phyloP scores from a whole-genome alignment of 2,113 vertebrate species.

The Mugil cephalus region DNA sequence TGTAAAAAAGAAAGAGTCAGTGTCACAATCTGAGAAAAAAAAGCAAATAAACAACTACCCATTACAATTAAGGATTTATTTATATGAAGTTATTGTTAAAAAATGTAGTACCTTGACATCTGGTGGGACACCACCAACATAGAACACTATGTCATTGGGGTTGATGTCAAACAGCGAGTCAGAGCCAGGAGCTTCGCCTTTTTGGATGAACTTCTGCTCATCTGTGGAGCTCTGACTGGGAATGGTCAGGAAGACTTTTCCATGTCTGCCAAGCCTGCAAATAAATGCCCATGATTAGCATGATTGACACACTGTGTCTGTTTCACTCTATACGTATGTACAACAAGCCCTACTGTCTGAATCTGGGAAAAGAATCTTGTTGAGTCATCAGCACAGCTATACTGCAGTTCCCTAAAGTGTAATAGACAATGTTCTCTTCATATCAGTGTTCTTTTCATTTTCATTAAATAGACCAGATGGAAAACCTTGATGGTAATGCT shows the following conservation, averaged over 20 bases:
- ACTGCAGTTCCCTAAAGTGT: no score
- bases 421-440: no score
- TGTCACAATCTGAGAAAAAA: background rate
- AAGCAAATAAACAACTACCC: background rate
- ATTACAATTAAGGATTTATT: background rate
- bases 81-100: background rate
- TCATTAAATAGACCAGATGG: no score
- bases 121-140: constrained; percentile 92
- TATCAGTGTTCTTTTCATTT: no score
- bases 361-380: no score
- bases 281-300: background rate
- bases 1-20: background rate
- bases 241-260: constrained; percentile 94
- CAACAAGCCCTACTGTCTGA: no score
- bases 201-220: constrained; percentile 99
- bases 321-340: no score
- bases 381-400: no score
- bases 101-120: constrained; percentile 85
- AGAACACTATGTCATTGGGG: constrained; percentile 90
- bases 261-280: constrained; percentile 91
- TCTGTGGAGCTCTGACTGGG: constrained; percentile 90
- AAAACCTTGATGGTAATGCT: no score
- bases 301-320: background rate
- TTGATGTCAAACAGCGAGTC: constrained; percentile 92
- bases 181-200: constrained; percentile 87